These are phyloP conservation scores for Platycercus adscitus DNA, from an alignment of 2,113 vertebrate species.

Conservation along the genomic window DNA sequence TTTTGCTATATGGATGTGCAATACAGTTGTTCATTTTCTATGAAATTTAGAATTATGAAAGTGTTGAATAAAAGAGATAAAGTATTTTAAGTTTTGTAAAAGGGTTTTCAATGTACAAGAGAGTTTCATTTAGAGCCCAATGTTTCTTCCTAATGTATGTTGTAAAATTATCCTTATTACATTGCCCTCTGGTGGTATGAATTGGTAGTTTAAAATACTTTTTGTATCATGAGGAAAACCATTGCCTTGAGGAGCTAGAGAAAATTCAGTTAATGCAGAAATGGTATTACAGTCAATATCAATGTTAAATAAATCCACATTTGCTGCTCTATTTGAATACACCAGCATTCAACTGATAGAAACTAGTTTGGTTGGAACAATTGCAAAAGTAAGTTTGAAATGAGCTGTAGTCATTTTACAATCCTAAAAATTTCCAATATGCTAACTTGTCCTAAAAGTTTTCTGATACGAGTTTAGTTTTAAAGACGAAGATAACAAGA, in stretches of 20 bases:
- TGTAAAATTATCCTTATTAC: not conserved
- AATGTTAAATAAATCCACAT: not conserved
- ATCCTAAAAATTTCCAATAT: not conserved
- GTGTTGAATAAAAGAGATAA: not conserved
- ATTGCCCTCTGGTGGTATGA: conserved; percentile 72
- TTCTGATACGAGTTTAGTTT: not conserved
- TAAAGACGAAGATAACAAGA: not conserved
- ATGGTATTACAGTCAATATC: not conserved
- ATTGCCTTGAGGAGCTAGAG: not conserved
- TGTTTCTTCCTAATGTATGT: fast-evolving
- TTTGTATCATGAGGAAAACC: not conserved
- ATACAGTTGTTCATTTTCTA: not conserved
- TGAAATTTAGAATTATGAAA: not conserved
- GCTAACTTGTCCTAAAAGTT: not conserved
- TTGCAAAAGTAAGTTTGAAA: not conserved
- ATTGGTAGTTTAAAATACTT: not conserved
- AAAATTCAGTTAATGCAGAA: not conserved
- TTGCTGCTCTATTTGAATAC: not conserved
- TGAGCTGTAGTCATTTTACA: not conserved
- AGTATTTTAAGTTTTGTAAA: not conserved
- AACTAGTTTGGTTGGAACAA: not conserved
- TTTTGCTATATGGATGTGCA: not conserved
- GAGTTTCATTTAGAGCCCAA: not conserved
- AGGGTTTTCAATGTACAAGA: not conserved
- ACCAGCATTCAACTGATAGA: not conserved